Base-by-base conservation (phyloP, 2,797 vertebrate genomes). In the Balearica regulorum region DNA sequence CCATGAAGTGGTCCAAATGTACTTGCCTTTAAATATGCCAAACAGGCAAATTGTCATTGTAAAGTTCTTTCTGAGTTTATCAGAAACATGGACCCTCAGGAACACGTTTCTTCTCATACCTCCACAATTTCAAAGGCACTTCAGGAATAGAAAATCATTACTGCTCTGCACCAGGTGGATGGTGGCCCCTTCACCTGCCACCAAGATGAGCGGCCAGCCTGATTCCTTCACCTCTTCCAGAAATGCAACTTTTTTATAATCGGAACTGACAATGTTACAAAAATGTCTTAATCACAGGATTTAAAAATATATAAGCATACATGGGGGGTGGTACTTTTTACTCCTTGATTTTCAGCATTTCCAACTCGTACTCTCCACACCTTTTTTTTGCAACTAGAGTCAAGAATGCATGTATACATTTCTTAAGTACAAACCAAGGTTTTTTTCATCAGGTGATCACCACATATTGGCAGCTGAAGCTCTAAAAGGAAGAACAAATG, bases 1-100 rank as follows among this genome's bases (percentile, higher is more conserved):
- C 57, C 29, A 51, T 7, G 6, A 60, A 76, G 7, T 4, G 8
- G 14, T 18, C 28, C 48, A 66, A 51, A 84, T 60, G 48, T n/a
- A 79, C 43, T 31, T 2, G 1, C 25, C 3, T 3, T n/a, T 66
- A 41, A n/a, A 68, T 9, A 53, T 0, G 0, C 17, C 58, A 70
- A 76, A n/a, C 28, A 58, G 0, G 1, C n/a, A 39, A 44, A 64
- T 35, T 21, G 9, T 14, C 64, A 18, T 49, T 29, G 48, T 21
- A 10, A 85, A 77, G 48, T 62, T 29, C 20, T 35, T 22, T 17
- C 48, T 13, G 39, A 82, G 49, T 57, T 51, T 43, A 53, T 57
- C 39, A n/a, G 64, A 51, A 61, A 39, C 25, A 16, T 14, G 41
- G 31, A 51, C 37, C 64, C 22, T 46, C 31, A 51, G 39, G 10